These are phyloP conservation scores for Melanotaenia boesemani DNA, from an alignment of 2,797 vertebrate genomes.

Conservation along the genomic window DNA sequence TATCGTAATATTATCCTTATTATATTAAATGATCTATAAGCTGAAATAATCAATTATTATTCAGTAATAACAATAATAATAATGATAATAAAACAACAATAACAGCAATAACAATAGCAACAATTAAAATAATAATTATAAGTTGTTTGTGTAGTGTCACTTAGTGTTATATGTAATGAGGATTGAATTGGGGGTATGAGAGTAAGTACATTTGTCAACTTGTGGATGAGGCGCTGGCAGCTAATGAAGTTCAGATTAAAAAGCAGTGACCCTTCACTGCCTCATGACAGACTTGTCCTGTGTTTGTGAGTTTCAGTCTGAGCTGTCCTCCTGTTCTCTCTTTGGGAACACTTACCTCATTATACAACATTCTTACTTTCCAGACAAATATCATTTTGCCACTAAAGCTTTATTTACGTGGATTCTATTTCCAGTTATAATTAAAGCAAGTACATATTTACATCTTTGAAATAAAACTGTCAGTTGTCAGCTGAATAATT, in stretches of 20 bases:
- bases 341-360: neutral
- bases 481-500: no score
- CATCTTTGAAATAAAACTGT: neutral
- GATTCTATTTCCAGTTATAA: slow-evolving; percentile 13
- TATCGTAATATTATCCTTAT: no score
- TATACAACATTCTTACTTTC: neutral
- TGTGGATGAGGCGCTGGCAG: slow-evolving; percentile 7
- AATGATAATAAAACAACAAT: no score
- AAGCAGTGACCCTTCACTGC: neutral
- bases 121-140: no score
- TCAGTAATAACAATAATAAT: no score
- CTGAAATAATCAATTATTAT: no score
- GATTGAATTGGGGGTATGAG: neutral
- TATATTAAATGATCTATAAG: no score
- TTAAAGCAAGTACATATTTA: neutral
- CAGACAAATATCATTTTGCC: no score
- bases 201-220: slow-evolving; percentile 20
- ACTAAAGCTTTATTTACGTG: neutral
- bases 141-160: no score
- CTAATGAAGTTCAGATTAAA: slow-evolving; percentile 6
- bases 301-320: slow-evolving; percentile 1
- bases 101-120: no score
- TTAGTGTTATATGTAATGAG: neutral
- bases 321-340: neutral
- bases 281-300: slow-evolving; percentile 9